Base-by-base conservation (phyloP, 2,888 invertebrate species). In the Chrysolina oricalcia region DNA sequence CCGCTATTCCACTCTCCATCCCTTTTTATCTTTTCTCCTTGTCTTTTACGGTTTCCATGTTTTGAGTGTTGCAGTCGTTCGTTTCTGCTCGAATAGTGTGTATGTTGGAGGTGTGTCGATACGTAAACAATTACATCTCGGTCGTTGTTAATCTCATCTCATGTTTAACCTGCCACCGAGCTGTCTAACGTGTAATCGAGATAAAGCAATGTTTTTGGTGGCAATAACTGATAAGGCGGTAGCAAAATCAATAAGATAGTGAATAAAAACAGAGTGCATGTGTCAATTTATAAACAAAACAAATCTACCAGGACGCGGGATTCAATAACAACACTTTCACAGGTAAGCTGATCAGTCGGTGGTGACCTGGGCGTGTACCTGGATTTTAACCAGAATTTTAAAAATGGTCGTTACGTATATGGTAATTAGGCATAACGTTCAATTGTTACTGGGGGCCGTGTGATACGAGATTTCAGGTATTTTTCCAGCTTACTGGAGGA, bases 261-360 rank as follows among this genome's bases (percentile, higher is more conserved):
- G 75, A 73, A 70, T 69, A 35, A 35, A 63, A 48, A 75, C 50
- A 66, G 67, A 70, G 73, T 53, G 56, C 40, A 46, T 48, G 53
- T 53, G 46, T 74, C 48, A 74, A n/a, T 74, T 68, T 59, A 56
- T 65, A 70, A 75, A 67, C 71, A 75, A 64, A 75, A 64, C 56
- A 69, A 72, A 41, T 53, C 23, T 65, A 41, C 9, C 56, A 70
- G 53, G 76, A 76, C 77, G 73, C 73, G 67, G 76, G 68, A 63
- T 73, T 73, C 71, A 68, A 75, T 46, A 75, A 75, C 53, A 77
- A 77, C 77, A 77, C 72, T 72, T 77, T 77, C 40, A 74, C 77
- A 77, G 77, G 77, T 77, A 70, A 75, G 77, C 59, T 74, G 48
- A 73, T 72, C 65, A 69, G 50, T 46, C 56, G 68, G 40, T 73